These are phyloP conservation scores for Acleris literana DNA, from an alignment of 2,888 invertebrate genomes.

Conservation along the genomic window DNA sequence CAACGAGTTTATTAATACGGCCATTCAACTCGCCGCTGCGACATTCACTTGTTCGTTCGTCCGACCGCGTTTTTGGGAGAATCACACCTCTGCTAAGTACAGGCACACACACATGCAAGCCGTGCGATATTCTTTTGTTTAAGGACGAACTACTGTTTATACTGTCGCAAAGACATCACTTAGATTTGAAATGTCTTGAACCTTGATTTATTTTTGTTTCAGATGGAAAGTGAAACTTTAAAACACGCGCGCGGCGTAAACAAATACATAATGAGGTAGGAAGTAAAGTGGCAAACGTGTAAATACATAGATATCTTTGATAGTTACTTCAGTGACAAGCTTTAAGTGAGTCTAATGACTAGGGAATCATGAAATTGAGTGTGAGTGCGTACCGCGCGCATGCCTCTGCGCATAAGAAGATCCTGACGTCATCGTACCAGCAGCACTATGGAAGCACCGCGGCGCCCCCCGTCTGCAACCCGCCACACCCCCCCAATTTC, in stretches of 20 bases:
- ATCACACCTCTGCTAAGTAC: too few species aligned
- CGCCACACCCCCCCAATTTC: conserved; percentile 66
- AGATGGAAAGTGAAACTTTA: conserved; percentile 19
- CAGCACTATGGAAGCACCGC: conserved; percentile 91
- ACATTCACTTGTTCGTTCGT: too few species aligned
- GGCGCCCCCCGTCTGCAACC: conserved; percentile 83
- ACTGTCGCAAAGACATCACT: too few species aligned
- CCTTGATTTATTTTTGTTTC: conserved; percentile 16
- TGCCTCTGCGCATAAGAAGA: conserved; percentile 94
- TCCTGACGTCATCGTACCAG: conserved; percentile 90
- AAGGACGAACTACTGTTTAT: too few species aligned
- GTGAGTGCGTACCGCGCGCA: conserved; percentile 95
- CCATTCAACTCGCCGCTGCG: too few species aligned
- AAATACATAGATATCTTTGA: conserved; percentile 5
- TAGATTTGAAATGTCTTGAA: too few species aligned
- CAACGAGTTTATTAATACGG: too few species aligned
- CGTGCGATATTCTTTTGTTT: too few species aligned
- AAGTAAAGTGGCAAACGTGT: conserved; percentile 13
- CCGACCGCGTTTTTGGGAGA: too few species aligned
- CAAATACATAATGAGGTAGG: conserved; percentile 30
- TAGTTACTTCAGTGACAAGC: background rate
- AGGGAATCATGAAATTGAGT: conserved; percentile 89
- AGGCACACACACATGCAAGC: too few species aligned
- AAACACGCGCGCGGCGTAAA: background rate
- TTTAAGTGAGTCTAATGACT: conserved; percentile 9